Conservation (phyloP, 2,888 invertebrate genomes). For the Scaptomyza cyrtandrae region DNA sequence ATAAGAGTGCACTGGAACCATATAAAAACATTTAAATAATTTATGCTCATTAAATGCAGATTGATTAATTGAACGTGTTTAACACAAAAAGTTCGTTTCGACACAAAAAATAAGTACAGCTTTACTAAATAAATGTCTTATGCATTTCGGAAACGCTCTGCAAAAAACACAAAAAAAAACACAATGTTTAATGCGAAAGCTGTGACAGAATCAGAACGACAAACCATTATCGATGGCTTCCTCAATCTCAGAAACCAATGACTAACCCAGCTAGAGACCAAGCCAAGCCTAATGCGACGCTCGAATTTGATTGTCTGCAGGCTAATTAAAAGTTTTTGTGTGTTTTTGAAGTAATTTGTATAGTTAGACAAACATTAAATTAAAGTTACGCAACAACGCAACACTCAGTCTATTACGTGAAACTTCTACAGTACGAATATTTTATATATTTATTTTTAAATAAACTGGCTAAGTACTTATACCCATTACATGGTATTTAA, state of each 20-base stretch:
- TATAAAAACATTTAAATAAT: constrained; percentile 20
- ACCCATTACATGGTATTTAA: background rate
- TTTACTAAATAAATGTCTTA: no score
- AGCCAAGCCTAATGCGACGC: constrained; percentile 17
- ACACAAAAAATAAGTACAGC: no score
- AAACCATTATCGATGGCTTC: constrained; percentile 42
- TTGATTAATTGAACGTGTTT: constrained; percentile 31
- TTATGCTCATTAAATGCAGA: constrained; percentile 15
- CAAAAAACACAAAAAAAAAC: constrained; percentile 35
- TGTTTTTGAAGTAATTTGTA: background rate
- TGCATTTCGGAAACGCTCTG: no score
- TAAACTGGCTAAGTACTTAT: constrained; percentile 43
- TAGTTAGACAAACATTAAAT: background rate
- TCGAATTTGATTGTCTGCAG: constrained; percentile 27
- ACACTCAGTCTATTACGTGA: background rate
- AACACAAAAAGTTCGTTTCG: no score
- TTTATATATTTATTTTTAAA: constrained; percentile 6
- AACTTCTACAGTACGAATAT: background rate
- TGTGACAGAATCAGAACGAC: constrained; percentile 48
- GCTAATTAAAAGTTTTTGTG: constrained; percentile 4
- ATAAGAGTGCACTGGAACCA: constrained; percentile 43
- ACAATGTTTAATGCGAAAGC: constrained; percentile 11
- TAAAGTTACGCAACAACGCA: background rate
- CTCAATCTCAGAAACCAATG: constrained; percentile 29
- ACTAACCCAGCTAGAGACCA: constrained; percentile 5